Base-by-base conservation (phyloP, 2,113 vertebrate genomes). In the Acrocephalus arundinaceus region DNA sequence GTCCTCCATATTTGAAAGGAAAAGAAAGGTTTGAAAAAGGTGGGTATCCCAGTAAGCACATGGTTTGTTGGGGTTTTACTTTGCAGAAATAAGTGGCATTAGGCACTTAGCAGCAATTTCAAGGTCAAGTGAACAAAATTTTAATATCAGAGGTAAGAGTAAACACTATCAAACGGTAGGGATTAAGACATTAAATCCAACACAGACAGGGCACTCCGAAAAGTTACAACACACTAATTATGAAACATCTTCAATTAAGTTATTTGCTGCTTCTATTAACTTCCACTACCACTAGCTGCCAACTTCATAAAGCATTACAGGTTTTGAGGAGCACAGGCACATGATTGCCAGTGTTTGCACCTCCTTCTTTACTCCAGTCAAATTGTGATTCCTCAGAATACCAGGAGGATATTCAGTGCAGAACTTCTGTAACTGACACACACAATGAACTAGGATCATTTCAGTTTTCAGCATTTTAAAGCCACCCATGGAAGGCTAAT, bases 171-270 rank as follows among this genome's bases (percentile, higher is more conserved):
- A 95, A 96, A 93, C 21, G 1, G 86, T 7, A 89, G 70, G 37
- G 86, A 95, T 97, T 92, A 95, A 95, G 80, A 96, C 86, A 95
- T 85, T 95, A 93, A 95, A 79, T 62, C 46, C 86, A 94, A 67
- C 62, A 62, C 41, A 90, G 85, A 89, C 84, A 91, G 22, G 15
- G 49, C 76, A 63, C 81, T 95, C 77, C 93, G 86, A 33, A 89
- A 86, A 93, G 77, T 97, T 96, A 91, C 93, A 94, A 95, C 94
- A 96, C 28, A 7, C 76, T 78, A 96, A 95, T 96, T 97, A 96
- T 89, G 91, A 96, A 96, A 93, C 83, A 82, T 81, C 96, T 93
- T 92, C 96, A 96, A 96, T 95, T 96, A 97, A 96, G 93, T 95
- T 93, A 96, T 95, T 96, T 96, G 96, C 90, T 87, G 78, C 90